Percentiles rank a stretch among this genome's conserved stretches.
These are phyloP conservation scores for Dendrolimus houi DNA, from an alignment of 2,888 invertebrate genomes.

Conservation along the genomic window DNA sequence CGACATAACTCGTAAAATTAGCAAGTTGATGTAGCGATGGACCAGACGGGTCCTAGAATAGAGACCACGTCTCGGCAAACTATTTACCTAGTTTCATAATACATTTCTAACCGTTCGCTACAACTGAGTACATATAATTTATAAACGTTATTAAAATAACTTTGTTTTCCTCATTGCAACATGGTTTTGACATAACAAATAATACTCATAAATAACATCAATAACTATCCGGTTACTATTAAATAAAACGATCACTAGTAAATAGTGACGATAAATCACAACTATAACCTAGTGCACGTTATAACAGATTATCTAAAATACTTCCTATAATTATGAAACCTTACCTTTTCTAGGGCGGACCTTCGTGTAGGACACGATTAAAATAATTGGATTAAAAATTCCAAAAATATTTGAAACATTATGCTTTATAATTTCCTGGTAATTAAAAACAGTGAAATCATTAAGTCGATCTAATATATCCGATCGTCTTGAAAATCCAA, in stretches of 20 bases:
- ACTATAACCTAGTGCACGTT: neutral
- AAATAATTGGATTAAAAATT: neutral
- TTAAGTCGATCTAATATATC: too few relatives aligned
- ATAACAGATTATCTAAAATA: neutral
- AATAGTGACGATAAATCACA: neutral
- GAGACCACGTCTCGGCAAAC: too few relatives aligned
- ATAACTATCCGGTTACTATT: neutral
- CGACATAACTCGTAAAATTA: too few relatives aligned
- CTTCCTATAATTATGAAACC: neutral
- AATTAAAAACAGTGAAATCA: neutral
- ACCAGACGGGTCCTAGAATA: too few relatives aligned
- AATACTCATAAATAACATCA: neutral
- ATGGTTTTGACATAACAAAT: neutral
- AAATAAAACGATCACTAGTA: neutral
- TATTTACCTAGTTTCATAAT: too few relatives aligned
- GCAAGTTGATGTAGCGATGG: too few relatives aligned
- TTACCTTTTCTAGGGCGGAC: neutral
- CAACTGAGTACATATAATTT: too few relatives aligned
- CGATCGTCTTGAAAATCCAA: too few relatives aligned
- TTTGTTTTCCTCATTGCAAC: too few relatives aligned
- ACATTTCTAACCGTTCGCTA: too few relatives aligned
- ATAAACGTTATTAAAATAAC: too few relatives aligned
- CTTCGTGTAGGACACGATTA: neutral
- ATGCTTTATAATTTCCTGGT: neutral
- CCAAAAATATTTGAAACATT: neutral